These are phyloP conservation scores for Columba livia DNA, from an alignment of 2,113 vertebrate genomes.

Conservation along the genomic window DNA sequence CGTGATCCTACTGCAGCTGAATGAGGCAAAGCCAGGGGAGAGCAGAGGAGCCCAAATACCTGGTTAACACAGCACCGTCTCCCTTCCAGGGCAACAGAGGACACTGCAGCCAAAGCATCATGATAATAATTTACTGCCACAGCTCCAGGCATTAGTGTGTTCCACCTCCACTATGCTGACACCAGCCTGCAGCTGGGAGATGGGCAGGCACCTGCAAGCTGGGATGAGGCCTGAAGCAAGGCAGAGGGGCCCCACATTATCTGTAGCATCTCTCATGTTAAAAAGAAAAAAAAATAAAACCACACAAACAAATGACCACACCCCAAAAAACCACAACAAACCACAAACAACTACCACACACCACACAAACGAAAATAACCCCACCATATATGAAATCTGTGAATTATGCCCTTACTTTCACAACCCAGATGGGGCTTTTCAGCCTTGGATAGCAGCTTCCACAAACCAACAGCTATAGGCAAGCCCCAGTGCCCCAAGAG, in stretches of 20 bases:
- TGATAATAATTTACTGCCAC: neutral
- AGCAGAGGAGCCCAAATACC: neutral
- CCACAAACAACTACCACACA: no score
- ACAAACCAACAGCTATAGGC: fast-evolving
- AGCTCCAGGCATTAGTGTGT: neutral
- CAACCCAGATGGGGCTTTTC: neutral
- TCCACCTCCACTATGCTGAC: fast-evolving
- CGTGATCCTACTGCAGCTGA: neutral
- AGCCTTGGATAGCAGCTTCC: neutral
- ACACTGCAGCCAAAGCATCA: neutral
- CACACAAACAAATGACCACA: no score
- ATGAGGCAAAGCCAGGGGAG: neutral
- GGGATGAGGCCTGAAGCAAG: neutral
- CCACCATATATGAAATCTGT: fast-evolving
- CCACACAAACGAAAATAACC: no score
- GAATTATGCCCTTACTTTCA: neutral
- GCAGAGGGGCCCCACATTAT: fast-evolving
- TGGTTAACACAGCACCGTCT: neutral
- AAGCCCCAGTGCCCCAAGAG: fast-evolving
- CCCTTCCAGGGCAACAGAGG: neutral
- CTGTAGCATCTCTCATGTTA: neutral
- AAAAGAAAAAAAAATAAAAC: no score
- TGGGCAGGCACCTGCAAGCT: neutral
- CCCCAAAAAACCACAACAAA: no score
- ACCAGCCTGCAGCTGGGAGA: neutral